phyloP scores from a whole-genome alignment of 1,140 invertebrate genomes.

The Meteorus sp. region DNA sequence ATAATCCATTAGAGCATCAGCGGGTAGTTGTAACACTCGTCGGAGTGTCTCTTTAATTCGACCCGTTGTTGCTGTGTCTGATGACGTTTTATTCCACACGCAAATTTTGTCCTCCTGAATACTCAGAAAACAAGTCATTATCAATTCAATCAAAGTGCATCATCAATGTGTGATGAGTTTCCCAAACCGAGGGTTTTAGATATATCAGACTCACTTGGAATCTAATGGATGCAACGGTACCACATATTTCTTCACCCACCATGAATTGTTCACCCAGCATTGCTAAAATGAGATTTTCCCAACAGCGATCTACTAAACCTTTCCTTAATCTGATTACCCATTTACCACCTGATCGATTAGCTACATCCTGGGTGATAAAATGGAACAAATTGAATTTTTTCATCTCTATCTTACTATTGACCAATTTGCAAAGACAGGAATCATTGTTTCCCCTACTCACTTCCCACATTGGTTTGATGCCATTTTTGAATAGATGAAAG shows the following conservation, averaged over 20 bases:
- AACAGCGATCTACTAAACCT: slow-evolving; percentile 92
- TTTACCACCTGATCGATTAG: slow-evolving; percentile 94
- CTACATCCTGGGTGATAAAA: slow-evolving; percentile 70
- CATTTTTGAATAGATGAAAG: slow-evolving; percentile 97
- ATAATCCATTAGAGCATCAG: slow-evolving; percentile 93
- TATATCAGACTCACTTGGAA: slow-evolving; percentile 70
- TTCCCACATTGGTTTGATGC: slow-evolving; percentile 99
- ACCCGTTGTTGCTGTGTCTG: slow-evolving; percentile 82
- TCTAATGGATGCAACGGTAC: slow-evolving; percentile 92
- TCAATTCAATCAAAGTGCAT: no score
- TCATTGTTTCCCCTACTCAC: slow-evolving; percentile 51
- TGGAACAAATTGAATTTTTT: slow-evolving; percentile 13
- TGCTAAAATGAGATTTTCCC: slow-evolving; percentile 98
- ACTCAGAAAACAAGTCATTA: no score
- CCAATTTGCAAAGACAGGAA: slow-evolving; percentile 6
- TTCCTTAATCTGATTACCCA: slow-evolving; percentile 95
- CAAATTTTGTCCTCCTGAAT: slow-evolving; percentile 98
- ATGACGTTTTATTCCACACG: slow-evolving; percentile 95
- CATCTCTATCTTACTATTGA: slow-evolving; percentile 11
- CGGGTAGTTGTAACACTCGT: slow-evolving; percentile 91
- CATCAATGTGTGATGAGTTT: background rate
- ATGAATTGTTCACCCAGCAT: slow-evolving; percentile 99
- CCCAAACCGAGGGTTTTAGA: background rate
- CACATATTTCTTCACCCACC: slow-evolving; percentile 98
- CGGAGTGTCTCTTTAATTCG: slow-evolving; percentile 93